These are phyloP conservation scores for Phengaris alcon DNA, from an alignment of 2,888 invertebrate species.

Conservation along the genomic window DNA sequence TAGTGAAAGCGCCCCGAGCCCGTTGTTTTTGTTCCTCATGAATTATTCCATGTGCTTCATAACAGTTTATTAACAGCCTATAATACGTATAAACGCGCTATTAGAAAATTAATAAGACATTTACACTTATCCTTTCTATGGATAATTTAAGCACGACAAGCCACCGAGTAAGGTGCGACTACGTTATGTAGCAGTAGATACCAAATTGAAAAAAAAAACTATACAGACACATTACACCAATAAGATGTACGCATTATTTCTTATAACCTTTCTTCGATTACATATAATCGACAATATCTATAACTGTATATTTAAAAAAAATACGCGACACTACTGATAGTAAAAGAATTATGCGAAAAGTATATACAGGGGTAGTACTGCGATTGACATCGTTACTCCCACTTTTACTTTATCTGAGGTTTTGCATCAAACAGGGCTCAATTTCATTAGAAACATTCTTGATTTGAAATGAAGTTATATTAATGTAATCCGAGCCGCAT, in stretches of 20 bases:
- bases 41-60: constrained; percentile 30
- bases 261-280: too few species aligned
- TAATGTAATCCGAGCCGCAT: not conserved
- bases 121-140: constrained; percentile 19
- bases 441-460: not conserved
- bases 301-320: too few species aligned
- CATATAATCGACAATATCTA: too few species aligned
- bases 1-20: constrained; percentile 31
- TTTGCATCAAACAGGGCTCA: not conserved
- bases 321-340: not conserved
- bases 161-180: not conserved
- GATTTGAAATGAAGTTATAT: not conserved
- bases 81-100: constrained; percentile 20
- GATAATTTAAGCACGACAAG: constrained; percentile 7
- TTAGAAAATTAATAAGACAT: constrained; percentile 22
- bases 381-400: not conserved
- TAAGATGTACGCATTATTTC: not conserved
- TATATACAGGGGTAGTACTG: not conserved
- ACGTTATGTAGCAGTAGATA: not conserved
- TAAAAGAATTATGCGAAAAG: not conserved
- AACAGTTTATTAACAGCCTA: constrained; percentile 27
- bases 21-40: constrained; percentile 31
- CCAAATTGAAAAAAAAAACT: not conserved
- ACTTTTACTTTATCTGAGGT: constrained; percentile 2
- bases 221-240: not conserved